Percentiles rank a stretch among this genome's conserved stretches.
phyloP scores from a whole-genome alignment of 2,888 invertebrate genomes.

The Ophioninae sp. region DNA sequence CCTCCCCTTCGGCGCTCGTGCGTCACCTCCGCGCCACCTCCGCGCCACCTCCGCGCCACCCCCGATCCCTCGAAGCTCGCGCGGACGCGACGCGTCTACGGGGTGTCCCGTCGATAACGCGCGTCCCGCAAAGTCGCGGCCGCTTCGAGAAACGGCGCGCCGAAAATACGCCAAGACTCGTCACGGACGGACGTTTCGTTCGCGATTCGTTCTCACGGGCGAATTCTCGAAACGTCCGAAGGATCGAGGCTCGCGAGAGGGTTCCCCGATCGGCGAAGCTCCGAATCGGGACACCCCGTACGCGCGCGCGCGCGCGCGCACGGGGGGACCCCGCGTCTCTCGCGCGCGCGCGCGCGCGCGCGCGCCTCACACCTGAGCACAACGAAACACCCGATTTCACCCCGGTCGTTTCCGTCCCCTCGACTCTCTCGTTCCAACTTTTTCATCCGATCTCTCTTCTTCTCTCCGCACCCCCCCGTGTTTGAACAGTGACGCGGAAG shows the following conservation, averaged over 20 bases:
- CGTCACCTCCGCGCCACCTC: background rate
- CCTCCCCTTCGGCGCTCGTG: slow-evolving; percentile 22
- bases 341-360: slow-evolving; percentile 78
- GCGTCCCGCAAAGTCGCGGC: background rate
- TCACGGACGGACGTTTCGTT: background rate
- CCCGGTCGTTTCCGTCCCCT: slow-evolving; percentile 61
- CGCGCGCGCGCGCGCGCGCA: slow-evolving; percentile 14
- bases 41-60: too few species aligned
- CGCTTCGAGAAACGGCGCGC: background rate
- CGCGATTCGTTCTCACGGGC: too few species aligned
- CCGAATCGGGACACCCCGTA: background rate
- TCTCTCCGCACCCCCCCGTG: slow-evolving; percentile 52
- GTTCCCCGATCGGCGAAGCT: too few species aligned
- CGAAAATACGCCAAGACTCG: background rate
- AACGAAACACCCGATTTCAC: slow-evolving; percentile 77
- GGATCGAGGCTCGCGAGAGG: too few species aligned
- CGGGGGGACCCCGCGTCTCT: slow-evolving; percentile 61
- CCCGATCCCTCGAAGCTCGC: too few species aligned
- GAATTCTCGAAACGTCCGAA: too few species aligned
- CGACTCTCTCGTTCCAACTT: slow-evolving; percentile 13
- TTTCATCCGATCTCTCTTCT: slow-evolving; percentile 35
- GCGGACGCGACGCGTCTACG: background rate
- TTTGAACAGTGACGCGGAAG: slow-evolving; percentile 63
- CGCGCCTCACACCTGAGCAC: slow-evolving; percentile 81
- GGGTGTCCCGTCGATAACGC: background rate